Conservation (phyloP, 2,888 invertebrate species). For the Euplagia quadripunctaria region DNA sequence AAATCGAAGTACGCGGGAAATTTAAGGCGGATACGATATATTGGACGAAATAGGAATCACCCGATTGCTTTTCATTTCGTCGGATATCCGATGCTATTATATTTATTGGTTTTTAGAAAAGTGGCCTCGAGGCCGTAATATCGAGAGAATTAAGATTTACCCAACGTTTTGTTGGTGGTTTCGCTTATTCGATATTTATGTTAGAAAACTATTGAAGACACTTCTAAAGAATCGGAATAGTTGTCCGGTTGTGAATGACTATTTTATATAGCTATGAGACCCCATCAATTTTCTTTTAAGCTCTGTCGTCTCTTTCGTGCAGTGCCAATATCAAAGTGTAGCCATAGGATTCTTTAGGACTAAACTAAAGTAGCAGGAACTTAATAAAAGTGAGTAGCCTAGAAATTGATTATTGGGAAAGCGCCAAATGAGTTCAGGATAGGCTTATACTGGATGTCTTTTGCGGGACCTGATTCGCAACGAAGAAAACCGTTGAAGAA, state of each 20-base stretch:
- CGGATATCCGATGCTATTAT: slow-evolving; percentile 74
- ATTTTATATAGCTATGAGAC: not conserved
- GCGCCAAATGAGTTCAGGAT: no score
- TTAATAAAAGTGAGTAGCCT: not conserved
- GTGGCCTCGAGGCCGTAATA: slow-evolving; percentile 70
- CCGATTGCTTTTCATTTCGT: slow-evolving; percentile 73
- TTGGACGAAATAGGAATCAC: slow-evolving; percentile 62
- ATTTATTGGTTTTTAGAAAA: slow-evolving; percentile 79
- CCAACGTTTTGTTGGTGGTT: slow-evolving; percentile 23
- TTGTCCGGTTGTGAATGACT: not conserved
- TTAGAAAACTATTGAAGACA: slow-evolving; percentile 6
- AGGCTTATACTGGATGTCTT: no score
- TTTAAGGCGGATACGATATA: slow-evolving; percentile 63
- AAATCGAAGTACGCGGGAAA: slow-evolving; percentile 48
- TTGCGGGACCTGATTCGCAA: no score
- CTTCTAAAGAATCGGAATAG: not conserved
- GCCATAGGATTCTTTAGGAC: not conserved
- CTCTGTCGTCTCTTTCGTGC: not conserved
- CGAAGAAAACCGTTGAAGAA: no score
- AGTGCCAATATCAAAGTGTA: not conserved
- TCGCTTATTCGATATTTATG: slow-evolving; percentile 13
- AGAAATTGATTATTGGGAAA: no score
- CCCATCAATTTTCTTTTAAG: not conserved
- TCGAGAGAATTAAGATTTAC: slow-evolving; percentile 67
- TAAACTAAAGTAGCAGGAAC: not conserved